These are phyloP conservation scores for Astropecten irregularis DNA, from an alignment of 53 echinoderm and acorn worm species.

Conservation along the genomic window DNA sequence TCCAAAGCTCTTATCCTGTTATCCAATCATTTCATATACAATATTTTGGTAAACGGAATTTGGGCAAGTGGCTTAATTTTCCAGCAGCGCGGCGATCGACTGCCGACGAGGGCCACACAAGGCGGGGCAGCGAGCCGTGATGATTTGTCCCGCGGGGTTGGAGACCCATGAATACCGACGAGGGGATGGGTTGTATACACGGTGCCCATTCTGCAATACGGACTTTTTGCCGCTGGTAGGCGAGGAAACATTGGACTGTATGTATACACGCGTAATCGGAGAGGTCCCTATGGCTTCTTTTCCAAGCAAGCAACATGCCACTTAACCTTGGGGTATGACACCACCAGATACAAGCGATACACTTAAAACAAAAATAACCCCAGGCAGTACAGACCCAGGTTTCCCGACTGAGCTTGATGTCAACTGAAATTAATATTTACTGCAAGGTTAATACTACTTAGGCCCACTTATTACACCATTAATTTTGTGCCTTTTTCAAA, in stretches of 20 bases:
- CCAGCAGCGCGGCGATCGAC: background rate
- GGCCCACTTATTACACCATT: too few species aligned
- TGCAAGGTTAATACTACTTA: too few species aligned
- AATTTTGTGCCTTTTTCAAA: too few species aligned
- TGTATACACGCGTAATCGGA: too few species aligned
- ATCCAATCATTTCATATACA: slow-evolving; percentile 52
- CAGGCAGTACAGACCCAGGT: background rate
- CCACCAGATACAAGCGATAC: slow-evolving; percentile 21
- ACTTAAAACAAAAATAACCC: slow-evolving; percentile 34
- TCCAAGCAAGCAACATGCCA: slow-evolving; percentile 23
- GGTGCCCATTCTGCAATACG: background rate
- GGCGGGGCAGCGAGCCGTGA: slow-evolving; percentile 34
- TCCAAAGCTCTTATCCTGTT: slow-evolving; percentile 42
- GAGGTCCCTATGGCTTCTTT: too few species aligned
- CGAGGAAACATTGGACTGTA: background rate
- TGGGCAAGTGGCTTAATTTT: slow-evolving; percentile 40
- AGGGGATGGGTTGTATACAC: too few species aligned
- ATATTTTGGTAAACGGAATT: slow-evolving; percentile 40
- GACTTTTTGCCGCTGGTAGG: background rate
- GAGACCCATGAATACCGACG: slow-evolving; percentile 18
- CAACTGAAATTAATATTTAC: background rate
- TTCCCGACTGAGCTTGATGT: slow-evolving; percentile 21
- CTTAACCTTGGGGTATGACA: slow-evolving; percentile 6
- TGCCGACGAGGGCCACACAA: slow-evolving; percentile 31
- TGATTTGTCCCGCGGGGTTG: slow-evolving; percentile 3